Evolutionary conservation across 2,113 vertebrate genomes (phyloP).

Genomic region (Elgaria multicarinata): DNA sequence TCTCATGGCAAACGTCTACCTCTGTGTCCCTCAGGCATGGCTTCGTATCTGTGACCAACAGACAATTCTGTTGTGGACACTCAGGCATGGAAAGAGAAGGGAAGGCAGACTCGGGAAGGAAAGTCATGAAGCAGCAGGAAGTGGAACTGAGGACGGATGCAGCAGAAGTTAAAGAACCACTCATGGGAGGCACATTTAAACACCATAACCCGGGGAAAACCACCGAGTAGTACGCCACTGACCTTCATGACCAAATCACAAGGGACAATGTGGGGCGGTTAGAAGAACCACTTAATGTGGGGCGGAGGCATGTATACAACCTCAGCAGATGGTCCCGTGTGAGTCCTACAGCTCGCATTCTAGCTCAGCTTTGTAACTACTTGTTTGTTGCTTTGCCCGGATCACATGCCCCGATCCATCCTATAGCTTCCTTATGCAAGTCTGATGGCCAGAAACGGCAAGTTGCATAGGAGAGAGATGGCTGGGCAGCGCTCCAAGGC

Average conservation of each 20-base stretch:
- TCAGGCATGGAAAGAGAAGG: not conserved
- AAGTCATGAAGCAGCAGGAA: not conserved
- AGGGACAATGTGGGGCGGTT: not conserved
- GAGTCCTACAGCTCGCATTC: not conserved
- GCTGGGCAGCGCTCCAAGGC: slow-evolving; percentile 18
- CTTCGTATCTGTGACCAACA: not conserved
- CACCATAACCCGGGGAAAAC: not conserved
- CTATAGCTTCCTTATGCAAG: not conserved
- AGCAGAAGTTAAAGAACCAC: not conserved
- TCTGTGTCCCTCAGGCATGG: not conserved
- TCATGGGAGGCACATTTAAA: not conserved
- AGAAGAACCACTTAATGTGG: not conserved
- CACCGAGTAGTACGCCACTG: not conserved
- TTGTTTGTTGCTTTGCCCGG: not conserved
- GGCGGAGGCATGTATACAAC: not conserved
- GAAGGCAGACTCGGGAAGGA: not conserved
- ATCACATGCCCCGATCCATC: not conserved
- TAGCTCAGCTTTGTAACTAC: too few species aligned
- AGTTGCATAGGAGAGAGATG: slow-evolving; percentile 1
- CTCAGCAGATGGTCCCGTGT: not conserved
- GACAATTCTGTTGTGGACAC: not conserved
- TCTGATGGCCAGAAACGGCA: not conserved
- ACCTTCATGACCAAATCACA: not conserved
- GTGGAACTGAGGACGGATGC: not conserved
- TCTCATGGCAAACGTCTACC: too few species aligned